Base-by-base conservation (phyloP, 2,113 vertebrate species). In the Leucopternis melanops region DNA sequence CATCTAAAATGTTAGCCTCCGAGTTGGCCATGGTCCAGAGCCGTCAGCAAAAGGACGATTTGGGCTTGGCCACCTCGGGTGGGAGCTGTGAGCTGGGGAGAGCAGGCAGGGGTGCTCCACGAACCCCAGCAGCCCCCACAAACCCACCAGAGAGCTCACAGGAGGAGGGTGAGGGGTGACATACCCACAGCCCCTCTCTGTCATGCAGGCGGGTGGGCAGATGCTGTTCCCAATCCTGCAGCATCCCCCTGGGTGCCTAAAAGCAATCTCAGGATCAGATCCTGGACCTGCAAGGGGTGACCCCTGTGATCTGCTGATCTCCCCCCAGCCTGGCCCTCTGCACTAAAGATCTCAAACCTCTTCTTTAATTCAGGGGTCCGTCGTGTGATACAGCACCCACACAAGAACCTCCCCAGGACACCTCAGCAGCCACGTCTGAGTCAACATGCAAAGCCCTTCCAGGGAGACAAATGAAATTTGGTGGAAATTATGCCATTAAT, bases 161-260 rank as follows among this genome's bases (percentile, higher is more conserved):
- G 31, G 25, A 42, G 25, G 5, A 11, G 40, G 5, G 3, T 27
- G 40, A 40, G 38, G 29, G 10, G 7, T 1, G 10, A 84, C 58
- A 25, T 57, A 16, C 55, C 22, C 50, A 32, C 21, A 55, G 65
- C 11, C 36, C 27, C 22, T 1, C 20, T 38, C 10, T 58, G 44
- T 22, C 9, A 0, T 3, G 1, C 44, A 18, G 50, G 13, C 0
- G 0, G 29, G 42, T 11, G 8, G 57, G 57, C n/a, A 42, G 25
- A 14, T 8, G n/a, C 52, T 52, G 4, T 13, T 62, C 13, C 38
- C 15, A 16, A 36, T 31, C 42, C 59, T 27, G 31, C 59, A 34
- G 52, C 36, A 44, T 32, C 50, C 6, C 32, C 17, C 42, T 1
- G 2, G 8, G 21, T 13, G 26, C 50, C 81, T 44, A 16, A 44